Conservation (phyloP, 2,888 invertebrate genomes). For the Selenia dentaria region DNA sequence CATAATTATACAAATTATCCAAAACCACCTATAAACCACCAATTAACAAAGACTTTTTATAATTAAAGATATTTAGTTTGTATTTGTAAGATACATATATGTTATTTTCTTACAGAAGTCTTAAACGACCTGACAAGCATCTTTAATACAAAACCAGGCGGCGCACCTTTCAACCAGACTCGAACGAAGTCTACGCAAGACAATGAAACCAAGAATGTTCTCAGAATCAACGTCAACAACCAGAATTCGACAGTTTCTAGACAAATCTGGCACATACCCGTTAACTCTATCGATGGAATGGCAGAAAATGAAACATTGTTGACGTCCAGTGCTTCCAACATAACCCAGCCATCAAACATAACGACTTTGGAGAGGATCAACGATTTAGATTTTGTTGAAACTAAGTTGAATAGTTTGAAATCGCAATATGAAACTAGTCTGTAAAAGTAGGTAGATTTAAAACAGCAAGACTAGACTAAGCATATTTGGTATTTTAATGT, state of each 20-base stretch:
- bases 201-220: conserved; percentile 10
- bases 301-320: conserved; percentile 42
- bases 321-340: conserved; percentile 36
- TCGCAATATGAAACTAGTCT: conserved; percentile 67
- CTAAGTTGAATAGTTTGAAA: conserved; percentile 65
- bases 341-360: conserved; percentile 61
- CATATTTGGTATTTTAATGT: too few relatives aligned
- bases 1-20: too few relatives aligned
- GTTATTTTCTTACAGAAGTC: conserved; percentile 57
- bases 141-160: conserved; percentile 36
- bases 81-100: too few relatives aligned
- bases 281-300: conserved; percentile 39
- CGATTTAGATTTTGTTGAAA: conserved; percentile 71
- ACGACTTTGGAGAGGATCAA: conserved; percentile 73
- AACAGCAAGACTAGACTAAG: too few relatives aligned
- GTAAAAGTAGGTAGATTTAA: too few relatives aligned
- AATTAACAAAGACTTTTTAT: too few relatives aligned
- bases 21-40: too few relatives aligned
- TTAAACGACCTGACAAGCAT: conserved; percentile 64
- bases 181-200: not conserved
- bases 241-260: conserved; percentile 47
- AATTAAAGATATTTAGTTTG: too few relatives aligned
- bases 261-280: conserved; percentile 57
- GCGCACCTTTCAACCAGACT: conserved; percentile 3
- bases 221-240: conserved; percentile 50